These are phyloP conservation scores for Enteromius mattozi DNA, from an alignment of 2,797 vertebrate genomes.

Conservation along the genomic window DNA sequence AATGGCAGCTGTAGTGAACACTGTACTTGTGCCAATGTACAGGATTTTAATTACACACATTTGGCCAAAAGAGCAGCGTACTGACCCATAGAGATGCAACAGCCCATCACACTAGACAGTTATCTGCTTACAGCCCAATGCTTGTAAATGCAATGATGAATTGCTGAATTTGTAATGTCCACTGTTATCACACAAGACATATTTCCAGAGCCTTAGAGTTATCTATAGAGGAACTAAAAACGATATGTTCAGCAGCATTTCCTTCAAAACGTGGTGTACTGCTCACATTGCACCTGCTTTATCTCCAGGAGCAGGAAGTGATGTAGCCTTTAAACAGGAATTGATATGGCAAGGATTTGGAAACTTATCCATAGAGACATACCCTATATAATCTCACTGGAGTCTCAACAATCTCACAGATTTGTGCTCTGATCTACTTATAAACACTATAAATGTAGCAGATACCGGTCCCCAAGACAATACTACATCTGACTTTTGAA, in stretches of 20 bases:
- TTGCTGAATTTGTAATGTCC: not conserved
- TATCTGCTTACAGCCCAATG: not conserved
- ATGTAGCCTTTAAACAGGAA: not conserved
- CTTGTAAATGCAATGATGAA: not conserved
- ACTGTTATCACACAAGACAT: not conserved
- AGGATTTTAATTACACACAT: slow-evolving; percentile 51
- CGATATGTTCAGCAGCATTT: not conserved
- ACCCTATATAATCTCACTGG: not conserved
- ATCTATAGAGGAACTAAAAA: not conserved
- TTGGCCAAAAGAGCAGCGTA: slow-evolving; percentile 15
- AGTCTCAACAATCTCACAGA: not conserved
- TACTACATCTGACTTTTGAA: not conserved
- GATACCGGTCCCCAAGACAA: not conserved
- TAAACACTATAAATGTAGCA: not conserved
- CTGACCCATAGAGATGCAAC: slow-evolving; percentile 6
- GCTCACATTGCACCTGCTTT: not conserved
- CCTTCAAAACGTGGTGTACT: not conserved
- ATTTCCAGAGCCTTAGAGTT: not conserved
- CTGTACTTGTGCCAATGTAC: slow-evolving; percentile 22
- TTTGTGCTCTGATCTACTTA: not conserved
- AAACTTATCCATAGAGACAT: not conserved
- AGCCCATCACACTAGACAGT: slow-evolving; percentile 6
- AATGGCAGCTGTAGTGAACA: slow-evolving; percentile 38
- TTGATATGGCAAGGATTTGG: not conserved
- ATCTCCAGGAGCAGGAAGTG: not conserved